Evolutionary conservation across 2,113 vertebrate species (phyloP).

Genomic region (Diadophis punctatus): DNA sequence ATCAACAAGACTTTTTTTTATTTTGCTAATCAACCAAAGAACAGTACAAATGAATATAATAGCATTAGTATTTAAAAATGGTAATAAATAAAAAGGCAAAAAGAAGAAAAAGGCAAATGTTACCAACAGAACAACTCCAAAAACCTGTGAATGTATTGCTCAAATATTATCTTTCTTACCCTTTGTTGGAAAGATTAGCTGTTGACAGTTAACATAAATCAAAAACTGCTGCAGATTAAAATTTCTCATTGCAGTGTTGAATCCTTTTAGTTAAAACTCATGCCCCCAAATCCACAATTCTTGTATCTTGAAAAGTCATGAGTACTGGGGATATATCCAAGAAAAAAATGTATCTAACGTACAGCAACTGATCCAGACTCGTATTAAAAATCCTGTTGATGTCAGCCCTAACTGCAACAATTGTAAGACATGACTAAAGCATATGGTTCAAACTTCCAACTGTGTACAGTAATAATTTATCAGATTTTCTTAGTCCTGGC

Average conservation of each 20-base stretch:
- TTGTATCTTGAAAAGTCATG: neutral
- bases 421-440: neutral
- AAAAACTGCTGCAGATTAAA: neutral
- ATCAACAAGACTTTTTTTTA: neutral
- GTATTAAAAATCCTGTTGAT: neutral
- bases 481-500: neutral
- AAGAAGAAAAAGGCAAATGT: neutral
- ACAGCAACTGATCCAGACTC: neutral
- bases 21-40: neutral
- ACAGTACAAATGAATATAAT: neutral
- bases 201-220: neutral
- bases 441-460: neutral
- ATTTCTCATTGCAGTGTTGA: neutral
- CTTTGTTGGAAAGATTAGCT: neutral
- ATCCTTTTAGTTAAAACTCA: neutral
- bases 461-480: neutral
- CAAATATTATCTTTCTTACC: neutral
- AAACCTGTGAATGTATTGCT: neutral
- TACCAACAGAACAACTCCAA: neutral
- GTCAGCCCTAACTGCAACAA: neutral
- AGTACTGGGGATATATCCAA: neutral
- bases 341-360: neutral
- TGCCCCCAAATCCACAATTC: neutral
- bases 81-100: neutral
- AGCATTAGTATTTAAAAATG: neutral